Conservation (phyloP, 1,140 invertebrate species). For the Drosophila ogumai region DNA sequence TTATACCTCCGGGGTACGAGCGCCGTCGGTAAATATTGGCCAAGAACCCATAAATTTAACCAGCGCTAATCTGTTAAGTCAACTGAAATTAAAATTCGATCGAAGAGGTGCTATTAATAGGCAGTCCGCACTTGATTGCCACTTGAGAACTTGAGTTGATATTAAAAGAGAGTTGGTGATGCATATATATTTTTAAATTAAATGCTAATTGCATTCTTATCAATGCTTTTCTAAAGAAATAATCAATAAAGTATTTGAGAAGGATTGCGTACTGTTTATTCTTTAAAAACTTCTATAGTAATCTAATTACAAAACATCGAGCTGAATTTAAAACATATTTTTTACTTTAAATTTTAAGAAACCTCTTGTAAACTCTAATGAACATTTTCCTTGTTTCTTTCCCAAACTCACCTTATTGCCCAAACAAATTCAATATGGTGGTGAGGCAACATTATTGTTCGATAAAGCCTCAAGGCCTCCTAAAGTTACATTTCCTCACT, state of each 20-base stretch:
- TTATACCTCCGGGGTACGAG: slow-evolving; percentile 26
- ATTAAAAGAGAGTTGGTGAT: not conserved
- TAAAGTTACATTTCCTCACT: slow-evolving; percentile 19
- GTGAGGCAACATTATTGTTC: slow-evolving; percentile 16
- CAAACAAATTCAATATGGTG: slow-evolving; percentile 16
- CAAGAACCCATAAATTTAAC: slow-evolving; percentile 34
- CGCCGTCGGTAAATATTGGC: slow-evolving; percentile 46
- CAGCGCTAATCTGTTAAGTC: slow-evolving; percentile 29
- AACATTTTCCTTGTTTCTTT: not conserved
- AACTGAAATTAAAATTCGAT: slow-evolving; percentile 48
- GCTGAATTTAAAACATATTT: too few relatives aligned
- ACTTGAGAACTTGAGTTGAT: slow-evolving; percentile 30
- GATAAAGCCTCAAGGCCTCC: slow-evolving; percentile 26
- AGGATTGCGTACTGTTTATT: not conserved
- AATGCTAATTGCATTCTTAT: slow-evolving; percentile 32
- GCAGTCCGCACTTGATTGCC: slow-evolving; percentile 41
- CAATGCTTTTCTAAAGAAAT: not conserved
- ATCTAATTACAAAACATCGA: not conserved
- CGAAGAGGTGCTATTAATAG: slow-evolving; percentile 32
- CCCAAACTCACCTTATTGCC: not conserved
- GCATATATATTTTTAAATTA: slow-evolving; percentile 4
- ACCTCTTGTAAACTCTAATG: too few relatives aligned
- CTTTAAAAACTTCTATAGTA: not conserved
- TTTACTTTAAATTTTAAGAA: not conserved
- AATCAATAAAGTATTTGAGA: not conserved